These are phyloP conservation scores for Enteromius unitaeniatus DNA, from an alignment of 2,797 vertebrate genomes.

Conservation along the genomic window DNA sequence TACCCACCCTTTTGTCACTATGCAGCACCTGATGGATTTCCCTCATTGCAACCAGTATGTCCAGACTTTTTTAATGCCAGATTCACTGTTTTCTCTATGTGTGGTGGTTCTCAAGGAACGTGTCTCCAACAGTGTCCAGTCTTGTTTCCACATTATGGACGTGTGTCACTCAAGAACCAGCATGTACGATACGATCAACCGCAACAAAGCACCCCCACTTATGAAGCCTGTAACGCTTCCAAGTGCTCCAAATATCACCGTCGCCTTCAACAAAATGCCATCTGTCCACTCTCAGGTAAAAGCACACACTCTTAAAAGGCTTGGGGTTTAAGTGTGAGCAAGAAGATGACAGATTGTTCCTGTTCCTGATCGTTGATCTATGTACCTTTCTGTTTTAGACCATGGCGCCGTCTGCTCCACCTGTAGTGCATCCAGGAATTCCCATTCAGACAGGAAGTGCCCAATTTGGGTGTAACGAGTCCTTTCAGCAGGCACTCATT, in stretches of 20 bases:
- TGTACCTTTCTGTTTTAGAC: slow-evolving; percentile 69
- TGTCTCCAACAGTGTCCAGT: slow-evolving; percentile 85
- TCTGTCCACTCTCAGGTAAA: slow-evolving; percentile 91
- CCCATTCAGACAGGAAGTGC: slow-evolving; percentile 88
- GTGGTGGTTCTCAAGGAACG: not conserved
- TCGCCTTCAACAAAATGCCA: slow-evolving; percentile 89
- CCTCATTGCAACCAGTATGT: slow-evolving; percentile 97
- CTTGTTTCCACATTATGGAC: slow-evolving; percentile 98
- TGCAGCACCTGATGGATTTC: slow-evolving; percentile 97
- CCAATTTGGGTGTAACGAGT: slow-evolving; percentile 92
- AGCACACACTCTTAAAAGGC: not conserved
- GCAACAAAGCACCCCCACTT: slow-evolving; percentile 89
- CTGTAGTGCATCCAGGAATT: slow-evolving; percentile 93
- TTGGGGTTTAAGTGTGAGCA: not conserved
- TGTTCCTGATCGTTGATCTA: not conserved
- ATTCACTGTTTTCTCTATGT: not conserved
- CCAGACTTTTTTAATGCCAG: not conserved
- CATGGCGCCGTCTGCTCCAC: slow-evolving; percentile 85
- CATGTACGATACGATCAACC: slow-evolving; percentile 86
- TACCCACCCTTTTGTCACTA: slow-evolving; percentile 94
- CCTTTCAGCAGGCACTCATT: slow-evolving; percentile 93
- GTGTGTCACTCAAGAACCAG: slow-evolving; percentile 88
- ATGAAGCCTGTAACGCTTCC: slow-evolving; percentile 84
- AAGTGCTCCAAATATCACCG: slow-evolving; percentile 80
- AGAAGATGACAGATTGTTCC: not conserved